Percentiles rank a stretch among this genome's conserved stretches.
Conservation (phyloP, 2,888 invertebrate genomes). For the Erannis defoliaria region DNA sequence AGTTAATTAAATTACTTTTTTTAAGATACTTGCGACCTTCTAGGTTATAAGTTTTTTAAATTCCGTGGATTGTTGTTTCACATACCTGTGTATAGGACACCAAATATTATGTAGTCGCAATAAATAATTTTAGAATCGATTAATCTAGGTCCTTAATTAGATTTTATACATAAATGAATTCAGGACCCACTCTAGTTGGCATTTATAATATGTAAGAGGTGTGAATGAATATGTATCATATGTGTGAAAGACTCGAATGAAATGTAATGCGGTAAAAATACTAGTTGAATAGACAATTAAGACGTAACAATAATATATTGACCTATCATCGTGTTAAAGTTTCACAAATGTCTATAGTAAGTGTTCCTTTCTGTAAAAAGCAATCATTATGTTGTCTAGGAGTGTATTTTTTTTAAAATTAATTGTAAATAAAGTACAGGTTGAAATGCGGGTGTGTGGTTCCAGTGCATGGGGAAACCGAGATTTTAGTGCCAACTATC, state of each 20-base stretch:
- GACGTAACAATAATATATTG: conserved; percentile 40
- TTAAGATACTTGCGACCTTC: conserved; percentile 32
- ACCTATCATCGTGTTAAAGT: conserved; percentile 48
- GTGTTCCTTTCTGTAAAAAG: conserved; percentile 39
- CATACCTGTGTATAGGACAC: conserved; percentile 30
- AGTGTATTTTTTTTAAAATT: conserved; percentile 29
- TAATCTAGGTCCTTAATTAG: conserved; percentile 34
- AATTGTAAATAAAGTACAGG: conserved; percentile 40
- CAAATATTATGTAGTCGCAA: conserved; percentile 37
- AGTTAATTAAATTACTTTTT: background rate
- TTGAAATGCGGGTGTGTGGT: conserved; percentile 4
- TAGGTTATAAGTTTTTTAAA: conserved; percentile 32
- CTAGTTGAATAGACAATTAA: conserved; percentile 46
- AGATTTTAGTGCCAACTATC: conserved; percentile 4
- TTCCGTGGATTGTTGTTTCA: conserved; percentile 22
- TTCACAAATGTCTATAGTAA: conserved; percentile 51
- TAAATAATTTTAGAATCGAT: conserved; percentile 33
- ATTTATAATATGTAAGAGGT: conserved; percentile 59
- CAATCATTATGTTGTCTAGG: conserved; percentile 24
- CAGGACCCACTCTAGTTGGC: conserved; percentile 58
- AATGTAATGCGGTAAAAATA: conserved; percentile 45
- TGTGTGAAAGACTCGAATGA: conserved; percentile 48
- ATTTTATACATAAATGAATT: conserved; percentile 39
- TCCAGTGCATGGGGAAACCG: conserved; percentile 5
- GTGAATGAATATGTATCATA: conserved; percentile 45